Percentiles rank a stretch among this genome's conserved stretches.
Conservation (phyloP, 2,113 vertebrate genomes). For the Tachuris rubrigastra region DNA sequence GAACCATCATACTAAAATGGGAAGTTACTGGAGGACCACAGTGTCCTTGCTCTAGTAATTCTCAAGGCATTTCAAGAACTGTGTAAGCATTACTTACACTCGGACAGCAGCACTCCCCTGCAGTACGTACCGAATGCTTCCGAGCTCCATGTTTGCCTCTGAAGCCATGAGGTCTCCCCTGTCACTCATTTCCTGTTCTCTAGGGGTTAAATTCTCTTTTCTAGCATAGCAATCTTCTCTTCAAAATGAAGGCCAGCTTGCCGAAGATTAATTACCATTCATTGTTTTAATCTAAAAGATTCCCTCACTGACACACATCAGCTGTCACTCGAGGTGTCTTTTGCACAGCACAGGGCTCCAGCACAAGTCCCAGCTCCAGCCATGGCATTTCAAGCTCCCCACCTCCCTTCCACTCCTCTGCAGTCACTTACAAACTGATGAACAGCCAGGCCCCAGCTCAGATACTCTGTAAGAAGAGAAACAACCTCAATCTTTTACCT, state of each 20-base stretch:
- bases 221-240: not conserved
- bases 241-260: not conserved
- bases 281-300: not conserved
- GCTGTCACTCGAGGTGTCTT: not conserved
- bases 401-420: not conserved
- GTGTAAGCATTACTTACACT: accelerated
- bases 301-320: not conserved
- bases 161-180: accelerated
- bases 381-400: accelerated
- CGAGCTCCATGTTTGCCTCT: accelerated
- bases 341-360: not conserved
- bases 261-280: not conserved
- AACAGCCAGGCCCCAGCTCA: not conserved
- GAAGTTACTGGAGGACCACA: not conserved
- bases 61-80: not conserved
- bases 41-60: not conserved
- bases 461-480: not conserved
- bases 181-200: not conserved
- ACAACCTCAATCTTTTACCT: not conserved
- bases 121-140: not conserved
- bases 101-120: not conserved
- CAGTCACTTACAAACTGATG: not conserved
- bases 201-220: not conserved
- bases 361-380: not conserved
- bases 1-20: not conserved